A percentile compares a stretch with the other conserved stretches of the same genome.
Conservation (phyloP, 1,140 invertebrate genomes). For the Leptonema lineaticorne region DNA sequence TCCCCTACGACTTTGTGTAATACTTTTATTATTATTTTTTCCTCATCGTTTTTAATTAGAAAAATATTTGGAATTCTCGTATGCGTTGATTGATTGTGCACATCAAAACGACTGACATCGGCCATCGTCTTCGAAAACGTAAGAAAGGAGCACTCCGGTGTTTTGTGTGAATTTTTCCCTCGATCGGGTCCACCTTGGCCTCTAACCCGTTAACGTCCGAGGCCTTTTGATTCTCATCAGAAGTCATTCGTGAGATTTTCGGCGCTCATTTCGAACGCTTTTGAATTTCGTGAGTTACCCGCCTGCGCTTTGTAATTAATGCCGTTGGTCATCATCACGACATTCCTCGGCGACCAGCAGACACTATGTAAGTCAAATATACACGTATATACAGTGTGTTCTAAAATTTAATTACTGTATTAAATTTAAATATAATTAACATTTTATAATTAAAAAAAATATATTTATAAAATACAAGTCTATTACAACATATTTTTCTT, state of each 20-base stretch:
- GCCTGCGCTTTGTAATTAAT: conserved; percentile 31
- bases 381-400: too few relatives aligned
- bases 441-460: too few relatives aligned
- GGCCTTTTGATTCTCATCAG: conserved; percentile 31
- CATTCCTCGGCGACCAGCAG: conserved; percentile 3
- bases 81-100: neutral
- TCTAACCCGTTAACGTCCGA: conserved; percentile 20
- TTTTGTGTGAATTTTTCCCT: conserved; percentile 14
- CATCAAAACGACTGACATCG: conserved; percentile 3
- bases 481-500: too few relatives aligned
- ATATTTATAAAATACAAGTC: too few relatives aligned
- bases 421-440: too few relatives aligned
- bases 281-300: conserved; percentile 23
- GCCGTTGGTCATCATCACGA: conserved; percentile 31
- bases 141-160: conserved; percentile 3
- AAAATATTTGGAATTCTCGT: conserved; percentile 19
- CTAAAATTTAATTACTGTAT: too few relatives aligned
- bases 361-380: conserved; percentile 25
- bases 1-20: neutral
- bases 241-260: conserved; percentile 25
- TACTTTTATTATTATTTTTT: neutral
- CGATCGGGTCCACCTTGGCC: conserved; percentile 21
- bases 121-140: neutral
- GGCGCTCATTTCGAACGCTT: neutral
- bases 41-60: conserved; percentile 2